Conservation (phyloP, 1,140 invertebrate genomes). For the Apocrypta bakeri region DNA sequence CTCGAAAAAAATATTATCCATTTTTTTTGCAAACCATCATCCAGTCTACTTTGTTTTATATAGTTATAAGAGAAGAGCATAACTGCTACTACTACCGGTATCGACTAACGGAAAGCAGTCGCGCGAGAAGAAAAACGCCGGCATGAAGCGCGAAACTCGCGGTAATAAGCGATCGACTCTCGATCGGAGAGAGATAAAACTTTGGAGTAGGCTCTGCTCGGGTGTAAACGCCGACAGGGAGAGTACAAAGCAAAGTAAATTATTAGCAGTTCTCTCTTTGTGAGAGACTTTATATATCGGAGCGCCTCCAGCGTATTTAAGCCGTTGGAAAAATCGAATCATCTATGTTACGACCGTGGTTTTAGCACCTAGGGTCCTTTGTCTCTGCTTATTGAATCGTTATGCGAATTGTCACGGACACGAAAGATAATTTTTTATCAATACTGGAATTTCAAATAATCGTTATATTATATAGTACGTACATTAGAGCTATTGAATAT, state of each 20-base stretch:
- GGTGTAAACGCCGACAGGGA: not conserved
- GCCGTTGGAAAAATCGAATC: slow-evolving; percentile 12
- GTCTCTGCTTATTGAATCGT: no score
- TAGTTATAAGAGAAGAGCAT: not conserved
- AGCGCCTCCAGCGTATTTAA: slow-evolving; percentile 8
- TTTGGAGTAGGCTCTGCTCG: not conserved
- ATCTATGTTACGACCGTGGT: not conserved
- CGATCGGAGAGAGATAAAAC: not conserved
- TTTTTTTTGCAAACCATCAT: not conserved
- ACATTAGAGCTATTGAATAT: not conserved
- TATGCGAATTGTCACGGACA: no score
- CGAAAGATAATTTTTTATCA: no score
- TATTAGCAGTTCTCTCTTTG: not conserved
- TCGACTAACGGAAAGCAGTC: slow-evolving; percentile 41
- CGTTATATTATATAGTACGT: not conserved
- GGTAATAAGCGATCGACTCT: slow-evolving; percentile 32
- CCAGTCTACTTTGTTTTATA: not conserved
- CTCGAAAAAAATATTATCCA: not conserved
- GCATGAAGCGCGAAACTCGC: slow-evolving; percentile 18
- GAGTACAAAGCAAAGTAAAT: slow-evolving; percentile 16
- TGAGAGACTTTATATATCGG: not conserved
- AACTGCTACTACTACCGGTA: slow-evolving; percentile 24
- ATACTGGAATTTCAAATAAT: not conserved
- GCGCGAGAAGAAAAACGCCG: slow-evolving; percentile 35
- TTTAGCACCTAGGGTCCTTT: not conserved